These are phyloP conservation scores for Oxytorus armatus DNA, from an alignment of 2,888 invertebrate genomes.

Conservation along the genomic window DNA sequence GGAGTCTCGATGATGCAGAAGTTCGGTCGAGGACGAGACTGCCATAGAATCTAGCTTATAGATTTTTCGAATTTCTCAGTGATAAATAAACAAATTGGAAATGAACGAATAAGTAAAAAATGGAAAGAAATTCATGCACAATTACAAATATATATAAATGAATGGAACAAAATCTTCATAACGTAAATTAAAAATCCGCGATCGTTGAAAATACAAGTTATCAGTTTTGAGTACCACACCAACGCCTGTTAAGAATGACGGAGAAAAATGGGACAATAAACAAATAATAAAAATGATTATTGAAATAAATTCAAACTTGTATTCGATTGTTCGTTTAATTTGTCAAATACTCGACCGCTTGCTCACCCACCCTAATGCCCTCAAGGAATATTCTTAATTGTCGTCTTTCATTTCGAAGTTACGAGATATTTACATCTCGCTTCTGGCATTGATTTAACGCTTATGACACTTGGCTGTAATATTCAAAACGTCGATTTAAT, in stretches of 20 bases:
- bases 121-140: too few relatives aligned
- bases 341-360: neutral
- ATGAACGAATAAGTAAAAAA: neutral
- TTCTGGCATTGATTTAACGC: slow-evolving; percentile 59
- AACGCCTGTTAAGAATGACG: too few relatives aligned
- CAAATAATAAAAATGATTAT: too few relatives aligned
- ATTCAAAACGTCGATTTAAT: slow-evolving; percentile 60
- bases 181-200: too few relatives aligned
- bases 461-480: slow-evolving; percentile 29
- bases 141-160: too few relatives aligned
- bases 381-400: slow-evolving; percentile 50
- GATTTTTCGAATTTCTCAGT: slow-evolving; percentile 28
- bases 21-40: slow-evolving; percentile 3
- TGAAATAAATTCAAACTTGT: too few relatives aligned
- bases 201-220: too few relatives aligned
- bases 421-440: slow-evolving; percentile 58
- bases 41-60: neutral
- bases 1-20: neutral
- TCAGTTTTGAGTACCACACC: too few relatives aligned
- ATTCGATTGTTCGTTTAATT: neutral
- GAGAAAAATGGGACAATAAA: too few relatives aligned
- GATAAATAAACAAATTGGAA: too few relatives aligned
- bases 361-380: neutral
- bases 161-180: too few relatives aligned
- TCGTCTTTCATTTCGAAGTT: slow-evolving; percentile 42